Evolutionary conservation across 2,888 invertebrate genomes (phyloP).

Genomic region (Mycogona germanica): DNA sequence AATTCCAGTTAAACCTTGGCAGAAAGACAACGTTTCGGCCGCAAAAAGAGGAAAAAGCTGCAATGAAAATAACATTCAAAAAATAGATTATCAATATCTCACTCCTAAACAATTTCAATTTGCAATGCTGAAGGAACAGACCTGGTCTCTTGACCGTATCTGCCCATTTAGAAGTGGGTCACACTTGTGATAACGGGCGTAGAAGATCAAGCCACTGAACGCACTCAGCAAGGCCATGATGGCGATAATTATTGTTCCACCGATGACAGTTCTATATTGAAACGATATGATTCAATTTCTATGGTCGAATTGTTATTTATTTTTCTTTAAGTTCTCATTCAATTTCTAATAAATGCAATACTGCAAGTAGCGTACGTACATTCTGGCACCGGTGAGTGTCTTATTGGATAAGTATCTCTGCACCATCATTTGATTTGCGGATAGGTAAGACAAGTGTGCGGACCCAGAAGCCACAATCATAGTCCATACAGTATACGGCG

Average conservation of each 20-base stretch:
- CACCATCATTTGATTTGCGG: too few species aligned
- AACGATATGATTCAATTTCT: not conserved
- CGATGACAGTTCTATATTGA: slow-evolving; percentile 1
- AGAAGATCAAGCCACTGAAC: slow-evolving; percentile 10
- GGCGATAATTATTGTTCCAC: not conserved
- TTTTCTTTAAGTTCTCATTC: not conserved
- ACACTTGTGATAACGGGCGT: slow-evolving; percentile 15
- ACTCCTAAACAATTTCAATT: too few species aligned
- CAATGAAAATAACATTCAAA: not conserved
- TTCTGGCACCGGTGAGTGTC: too few species aligned
- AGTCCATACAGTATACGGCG: too few species aligned
- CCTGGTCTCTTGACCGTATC: slow-evolving; percentile 14
- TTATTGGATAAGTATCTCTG: too few species aligned
- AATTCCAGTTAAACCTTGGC: slow-evolving; percentile 10
- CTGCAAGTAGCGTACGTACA: not conserved
- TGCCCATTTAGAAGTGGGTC: slow-evolving; percentile 6
- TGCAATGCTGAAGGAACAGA: too few species aligned
- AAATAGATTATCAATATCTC: not conserved
- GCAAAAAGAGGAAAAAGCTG: slow-evolving; percentile 1
- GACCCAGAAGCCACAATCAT: too few species aligned
- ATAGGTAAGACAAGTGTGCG: too few species aligned
- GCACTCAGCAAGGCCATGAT: not conserved
- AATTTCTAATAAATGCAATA: not conserved
- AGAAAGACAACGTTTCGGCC: slow-evolving; percentile 5
- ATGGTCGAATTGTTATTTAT: not conserved